Conservation (phyloP, 1,140 invertebrate genomes). For the Dendroctonus valens region DNA sequence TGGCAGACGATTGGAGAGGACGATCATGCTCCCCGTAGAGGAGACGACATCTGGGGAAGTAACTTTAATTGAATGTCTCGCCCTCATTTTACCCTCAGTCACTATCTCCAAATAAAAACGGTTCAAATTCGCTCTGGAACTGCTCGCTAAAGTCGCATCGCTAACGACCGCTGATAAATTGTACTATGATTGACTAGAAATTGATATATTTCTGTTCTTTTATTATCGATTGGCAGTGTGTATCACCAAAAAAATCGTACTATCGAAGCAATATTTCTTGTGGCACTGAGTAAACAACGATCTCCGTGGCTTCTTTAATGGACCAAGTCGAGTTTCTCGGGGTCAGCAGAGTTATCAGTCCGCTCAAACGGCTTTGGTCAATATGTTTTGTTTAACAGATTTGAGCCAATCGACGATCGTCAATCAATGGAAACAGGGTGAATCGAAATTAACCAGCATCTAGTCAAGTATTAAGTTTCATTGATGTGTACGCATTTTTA, state of each 20-base stretch:
- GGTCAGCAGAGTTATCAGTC: slow-evolving; percentile 31
- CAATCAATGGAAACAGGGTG: slow-evolving; percentile 9
- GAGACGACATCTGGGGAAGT: slow-evolving; percentile 48
- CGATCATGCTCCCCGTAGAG: slow-evolving; percentile 73
- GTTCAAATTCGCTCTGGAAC: background rate
- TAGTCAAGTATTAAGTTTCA: too few species aligned
- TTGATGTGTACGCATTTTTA: too few species aligned
- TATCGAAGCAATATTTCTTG: slow-evolving; percentile 15
- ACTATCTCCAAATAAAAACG: background rate
- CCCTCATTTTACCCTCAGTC: slow-evolving; percentile 9
- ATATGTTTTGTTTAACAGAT: slow-evolving; percentile 29
- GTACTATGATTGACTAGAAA: too few species aligned
- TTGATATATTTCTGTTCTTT: background rate
- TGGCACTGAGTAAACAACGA: slow-evolving; percentile 26
- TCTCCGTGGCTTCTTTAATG: slow-evolving; percentile 28
- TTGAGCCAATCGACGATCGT: background rate
- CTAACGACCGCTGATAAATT: too few species aligned
- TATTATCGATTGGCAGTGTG: background rate
- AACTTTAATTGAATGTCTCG: slow-evolving; percentile 21
- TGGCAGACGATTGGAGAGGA: slow-evolving; percentile 85
- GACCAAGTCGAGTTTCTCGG: slow-evolving; percentile 33
- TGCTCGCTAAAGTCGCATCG: too few species aligned
- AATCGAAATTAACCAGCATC: background rate
- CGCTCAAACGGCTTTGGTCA: slow-evolving; percentile 27
- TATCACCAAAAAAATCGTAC: background rate